Base-by-base conservation (phyloP, 2,797 vertebrate species). In the Petrocephalus schoutedeni region DNA sequence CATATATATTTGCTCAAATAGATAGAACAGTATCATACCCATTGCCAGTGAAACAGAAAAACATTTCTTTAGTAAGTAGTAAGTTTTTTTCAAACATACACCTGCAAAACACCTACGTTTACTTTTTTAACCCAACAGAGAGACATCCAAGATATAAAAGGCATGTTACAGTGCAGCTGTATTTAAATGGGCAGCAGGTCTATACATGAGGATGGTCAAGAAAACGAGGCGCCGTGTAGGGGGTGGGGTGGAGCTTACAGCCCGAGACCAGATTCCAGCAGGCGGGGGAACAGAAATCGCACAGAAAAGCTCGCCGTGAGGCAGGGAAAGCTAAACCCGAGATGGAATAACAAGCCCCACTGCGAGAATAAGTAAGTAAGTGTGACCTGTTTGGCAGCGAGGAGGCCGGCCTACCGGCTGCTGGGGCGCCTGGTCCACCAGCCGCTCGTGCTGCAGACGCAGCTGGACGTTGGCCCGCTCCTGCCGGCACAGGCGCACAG, bases 391-490 rank as follows among this genome's bases (percentile, higher is more conserved):
- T 80, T 21, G 45, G 23, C 1, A 67, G 58, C 8, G 23, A 7
- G 88, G 58, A 3, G 77, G 74, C 1, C 86, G 10, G 19, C 0
- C 8, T 86, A 95, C 95, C 94, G 94, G 93, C 16, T 95, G 91
- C 88, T 92, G 93, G 19, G 87, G 89, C 41, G 93, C 67, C 45
- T 41, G 91, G 89, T 89, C 41, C 85, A 92, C 14, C 14, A 95
- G 93, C 10, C 92, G 91, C 9, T 93, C 91, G 28, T 93, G 92
- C 61, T 91, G 90, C 89, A 89, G 82, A 88, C 88, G 89, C 85
- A 95, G 92, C 91, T 95, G 93, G 86, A 90, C 0, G 88, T 92
- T 94, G 85, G 90, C 41, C 88, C 93, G 92, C 87, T 96, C 93
- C 88, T 94, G 94, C 61, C 93, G 92, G 61, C 87, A 23, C 16